Evolutionary conservation across 64 coral and sea anemone species (phyloP).

Genomic region (Montipora foliosa): DNA sequence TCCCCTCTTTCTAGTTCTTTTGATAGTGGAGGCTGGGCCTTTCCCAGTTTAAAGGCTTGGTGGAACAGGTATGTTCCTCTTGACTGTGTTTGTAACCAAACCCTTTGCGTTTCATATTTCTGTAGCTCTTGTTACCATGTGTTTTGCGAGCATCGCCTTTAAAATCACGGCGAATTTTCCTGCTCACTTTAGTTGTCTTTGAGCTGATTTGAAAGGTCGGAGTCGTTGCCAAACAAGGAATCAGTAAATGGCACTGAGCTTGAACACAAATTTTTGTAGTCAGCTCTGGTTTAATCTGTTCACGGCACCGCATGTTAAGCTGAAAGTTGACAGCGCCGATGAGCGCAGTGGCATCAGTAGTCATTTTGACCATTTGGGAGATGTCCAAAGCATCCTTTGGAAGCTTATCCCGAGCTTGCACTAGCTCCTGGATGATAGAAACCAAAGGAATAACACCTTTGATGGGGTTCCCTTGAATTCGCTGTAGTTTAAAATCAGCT

Average conservation of each 20-base stretch:
- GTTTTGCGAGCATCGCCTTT: background rate
- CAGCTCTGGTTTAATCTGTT: slow-evolving; percentile 11
- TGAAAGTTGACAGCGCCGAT: slow-evolving; percentile 45
- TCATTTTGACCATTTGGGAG: background rate
- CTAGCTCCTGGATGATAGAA: slow-evolving; percentile 11
- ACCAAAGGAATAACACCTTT: slow-evolving; percentile 36
- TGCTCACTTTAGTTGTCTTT: slow-evolving; percentile 56
- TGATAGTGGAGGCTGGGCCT: background rate
- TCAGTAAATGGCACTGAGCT: slow-evolving; percentile 7
- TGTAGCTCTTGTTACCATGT: no score
- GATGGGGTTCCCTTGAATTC: slow-evolving; percentile 16
- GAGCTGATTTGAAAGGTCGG: slow-evolving; percentile 29
- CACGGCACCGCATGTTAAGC: slow-evolving; percentile 30
- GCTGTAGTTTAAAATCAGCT: slow-evolving; percentile 34
- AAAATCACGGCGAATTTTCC: no score
- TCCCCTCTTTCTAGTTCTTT: background rate
- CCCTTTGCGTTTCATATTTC: no score
- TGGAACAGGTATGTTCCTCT: no score
- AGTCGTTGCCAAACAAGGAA: slow-evolving; percentile 42
- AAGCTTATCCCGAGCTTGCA: slow-evolving; percentile 22
- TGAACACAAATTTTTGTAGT: slow-evolving; percentile 9
- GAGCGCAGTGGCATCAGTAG: slow-evolving; percentile 50
- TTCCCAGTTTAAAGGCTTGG: no score
- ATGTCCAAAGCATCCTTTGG: slow-evolving; percentile 14
- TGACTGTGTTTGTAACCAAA: no score